Percentiles rank a stretch among this genome's conserved stretches.
Conservation (phyloP, 2,113 vertebrate genomes). For the Riparia riparia region DNA sequence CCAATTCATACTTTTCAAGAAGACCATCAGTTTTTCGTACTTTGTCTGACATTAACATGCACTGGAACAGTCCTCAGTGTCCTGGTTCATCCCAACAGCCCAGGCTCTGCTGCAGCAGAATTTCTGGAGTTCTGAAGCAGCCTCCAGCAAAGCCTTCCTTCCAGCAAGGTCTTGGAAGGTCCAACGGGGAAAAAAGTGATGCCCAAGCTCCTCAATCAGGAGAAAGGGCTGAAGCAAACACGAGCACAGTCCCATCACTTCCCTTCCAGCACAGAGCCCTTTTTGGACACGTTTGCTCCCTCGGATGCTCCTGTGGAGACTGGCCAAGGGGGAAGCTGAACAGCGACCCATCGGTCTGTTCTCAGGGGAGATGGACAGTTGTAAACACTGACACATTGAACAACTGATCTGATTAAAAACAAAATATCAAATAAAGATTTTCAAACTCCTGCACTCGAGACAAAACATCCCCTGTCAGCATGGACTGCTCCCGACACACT, state of each 20-base stretch:
- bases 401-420: not conserved
- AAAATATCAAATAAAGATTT: not conserved
- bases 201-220: not conserved
- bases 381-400: not conserved
- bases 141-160: not conserved
- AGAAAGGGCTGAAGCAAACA: not conserved
- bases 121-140: not conserved
- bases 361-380: not conserved
- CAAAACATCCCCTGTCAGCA: not conserved
- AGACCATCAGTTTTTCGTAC: not conserved
- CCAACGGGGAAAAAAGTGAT: not conserved
- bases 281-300: not conserved
- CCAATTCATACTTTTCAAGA: not conserved
- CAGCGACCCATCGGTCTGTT: not conserved
- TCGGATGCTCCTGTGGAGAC: not conserved
- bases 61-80: not conserved
- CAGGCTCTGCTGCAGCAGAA: not conserved
- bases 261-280: not conserved
- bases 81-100: not conserved
- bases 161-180: not conserved
- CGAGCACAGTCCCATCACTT: rapidly evolving
- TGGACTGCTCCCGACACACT: not conserved
- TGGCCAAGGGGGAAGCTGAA: not conserved
- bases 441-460: not conserved
- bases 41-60: not conserved